Conservation (phyloP, 2,888 invertebrate genomes). For the Drepana falcataria region DNA sequence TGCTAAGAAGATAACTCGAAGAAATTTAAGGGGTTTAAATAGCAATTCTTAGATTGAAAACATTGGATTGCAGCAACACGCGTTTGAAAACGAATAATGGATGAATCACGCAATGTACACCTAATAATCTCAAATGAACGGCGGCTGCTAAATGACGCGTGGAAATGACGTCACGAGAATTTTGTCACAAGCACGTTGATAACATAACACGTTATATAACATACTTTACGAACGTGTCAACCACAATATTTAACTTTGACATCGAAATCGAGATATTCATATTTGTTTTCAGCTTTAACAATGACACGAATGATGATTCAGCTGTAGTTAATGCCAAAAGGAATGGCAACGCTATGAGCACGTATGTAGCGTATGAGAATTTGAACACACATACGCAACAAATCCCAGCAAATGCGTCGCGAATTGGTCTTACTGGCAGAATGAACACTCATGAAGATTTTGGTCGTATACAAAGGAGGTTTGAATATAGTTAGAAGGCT, state of each 20-base stretch:
- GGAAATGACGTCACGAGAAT: constrained; percentile 7
- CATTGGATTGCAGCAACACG: background rate
- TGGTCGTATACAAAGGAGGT: background rate
- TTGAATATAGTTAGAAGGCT: background rate
- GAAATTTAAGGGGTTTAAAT: constrained; percentile 18
- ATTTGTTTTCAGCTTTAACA: background rate
- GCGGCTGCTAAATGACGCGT: constrained; percentile 5
- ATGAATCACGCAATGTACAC: background rate
- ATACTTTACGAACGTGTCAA: background rate
- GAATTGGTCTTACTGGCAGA: background rate
- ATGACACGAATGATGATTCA: background rate
- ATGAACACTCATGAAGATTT: background rate
- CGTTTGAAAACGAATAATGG: background rate
- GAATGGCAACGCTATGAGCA: constrained; percentile 8
- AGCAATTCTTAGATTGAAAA: constrained; percentile 6
- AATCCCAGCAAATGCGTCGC: constrained; percentile 13
- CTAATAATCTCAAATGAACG: background rate
- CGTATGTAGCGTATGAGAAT: constrained; percentile 16
- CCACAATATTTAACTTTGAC: constrained; percentile 1
- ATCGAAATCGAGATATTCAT: background rate
- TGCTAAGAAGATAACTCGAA: constrained; percentile 22
- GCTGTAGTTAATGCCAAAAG: constrained; percentile 3
- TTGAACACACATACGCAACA: constrained; percentile 26
- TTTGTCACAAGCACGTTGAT: background rate
- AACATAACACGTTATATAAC: background rate